A percentile compares a stretch with the other conserved stretches of the same genome.
These are phyloP conservation scores for Bathynomus jamesi DNA, from an alignment of 1,140 invertebrate species.

Conservation along the genomic window DNA sequence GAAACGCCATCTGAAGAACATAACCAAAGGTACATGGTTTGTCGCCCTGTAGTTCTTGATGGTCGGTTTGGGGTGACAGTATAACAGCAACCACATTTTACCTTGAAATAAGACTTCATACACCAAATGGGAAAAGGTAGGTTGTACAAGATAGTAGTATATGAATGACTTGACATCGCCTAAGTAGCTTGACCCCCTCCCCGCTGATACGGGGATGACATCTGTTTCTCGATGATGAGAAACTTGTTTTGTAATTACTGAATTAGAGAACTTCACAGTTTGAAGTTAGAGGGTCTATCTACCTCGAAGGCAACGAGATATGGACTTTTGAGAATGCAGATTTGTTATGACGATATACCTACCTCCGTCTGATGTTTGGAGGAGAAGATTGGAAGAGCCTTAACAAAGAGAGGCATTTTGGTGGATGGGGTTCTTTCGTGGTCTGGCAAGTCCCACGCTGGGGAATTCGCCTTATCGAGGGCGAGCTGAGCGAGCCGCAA, in stretches of 20 bases:
- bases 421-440: conserved; percentile 65
- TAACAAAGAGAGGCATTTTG: conserved; percentile 86
- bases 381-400: conserved; percentile 71
- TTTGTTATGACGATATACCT: too few species aligned
- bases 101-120: conserved; percentile 51
- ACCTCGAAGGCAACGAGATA: too few species aligned
- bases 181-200: too few species aligned
- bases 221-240: too few species aligned
- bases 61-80: conserved; percentile 50
- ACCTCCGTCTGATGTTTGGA: conserved; percentile 82
- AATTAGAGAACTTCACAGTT: too few species aligned
- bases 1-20: conserved; percentile 68
- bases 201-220: too few species aligned
- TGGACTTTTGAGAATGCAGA: too few species aligned
- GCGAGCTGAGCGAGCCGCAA: conserved; percentile 76
- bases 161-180: too few species aligned
- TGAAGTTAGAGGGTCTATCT: too few species aligned
- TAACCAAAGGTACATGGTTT: conserved; percentile 56
- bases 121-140: too few species aligned
- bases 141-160: too few species aligned
- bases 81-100: conserved; percentile 83
- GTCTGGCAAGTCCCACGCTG: conserved; percentile 77
- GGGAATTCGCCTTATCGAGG: conserved; percentile 77
- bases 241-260: too few species aligned
- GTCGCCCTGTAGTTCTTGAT: conserved; percentile 40